Base-by-base conservation (phyloP, 2,113 vertebrate species). In the Hippocampus guttulatus region DNA sequence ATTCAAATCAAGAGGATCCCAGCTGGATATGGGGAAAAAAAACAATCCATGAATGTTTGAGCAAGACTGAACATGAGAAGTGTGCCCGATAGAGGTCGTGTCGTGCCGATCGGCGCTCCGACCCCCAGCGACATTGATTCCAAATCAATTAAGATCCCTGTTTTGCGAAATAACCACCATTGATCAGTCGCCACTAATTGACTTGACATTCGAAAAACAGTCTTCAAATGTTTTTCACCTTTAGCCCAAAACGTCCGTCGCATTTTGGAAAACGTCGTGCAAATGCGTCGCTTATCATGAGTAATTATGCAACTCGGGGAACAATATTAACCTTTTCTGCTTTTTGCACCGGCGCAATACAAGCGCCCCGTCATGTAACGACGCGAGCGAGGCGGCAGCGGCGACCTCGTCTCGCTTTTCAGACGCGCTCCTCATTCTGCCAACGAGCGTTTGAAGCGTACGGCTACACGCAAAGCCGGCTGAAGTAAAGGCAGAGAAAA, bases 381-480 rank as follows among this genome's bases (percentile, higher is more conserved):
- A n/a, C 61, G 10, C 18, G 9, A 30, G 25, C 14, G 23, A 7
- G 27, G 57, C 51, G 23, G 54, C n/a, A 23, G 54, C 57, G 58
- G 14, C 25, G 14, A 27, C 55, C 52, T 23, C 23, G 27, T 41
- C 43, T 18, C 23, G 43, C 43, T 27, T 21, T 65, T 65, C 64
- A 27, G 23, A 47, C 41, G 23, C 23, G 63, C 41, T 65, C 41
- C 63, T 64, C 21, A 41, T 66, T 78, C 63, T 81, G 51, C 75
- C 68, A 67, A 58, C 25, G 65, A 54, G 52, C 52, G 52, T 75
- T 81, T 79, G 68, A 79, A 68, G 58, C 70, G 30, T 43, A 75
- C 52, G 77, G 74, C 41, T 71, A 38, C 6, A 55, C 68, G 58
- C 38, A 47, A 69, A 71, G n/a, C 41, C 71, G 69, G 57, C 30